Conservation (phyloP, 2,797 vertebrate species). For the Leuciscus waleckii region DNA sequence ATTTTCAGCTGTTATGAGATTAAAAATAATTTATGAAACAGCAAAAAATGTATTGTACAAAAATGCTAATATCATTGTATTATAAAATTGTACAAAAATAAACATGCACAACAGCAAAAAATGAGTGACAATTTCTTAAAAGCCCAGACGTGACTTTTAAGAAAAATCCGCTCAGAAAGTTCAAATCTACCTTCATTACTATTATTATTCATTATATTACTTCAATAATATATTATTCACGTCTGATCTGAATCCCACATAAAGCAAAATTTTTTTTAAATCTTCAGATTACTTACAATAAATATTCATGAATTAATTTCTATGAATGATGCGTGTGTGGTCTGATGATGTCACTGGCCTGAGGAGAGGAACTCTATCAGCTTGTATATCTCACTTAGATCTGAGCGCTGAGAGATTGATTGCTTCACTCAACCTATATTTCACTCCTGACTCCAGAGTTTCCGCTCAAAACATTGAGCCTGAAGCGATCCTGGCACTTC, state of each 20-base stretch:
- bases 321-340: not conserved
- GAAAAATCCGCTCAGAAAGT: not conserved
- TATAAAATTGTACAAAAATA: not conserved
- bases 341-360: not conserved
- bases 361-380: conserved; percentile 22
- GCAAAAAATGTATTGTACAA: not conserved
- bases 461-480: not conserved
- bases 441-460: conserved; percentile 2
- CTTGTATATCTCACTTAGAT: not conserved
- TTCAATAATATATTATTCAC: too few species aligned
- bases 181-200: not conserved
- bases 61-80: not conserved
- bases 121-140: not conserved
- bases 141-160: not conserved
- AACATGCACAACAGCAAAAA: not conserved
- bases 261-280: not conserved
- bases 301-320: too few species aligned
- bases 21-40: not conserved
- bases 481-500: not conserved
- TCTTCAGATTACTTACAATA: not conserved
- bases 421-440: conserved; percentile 7
- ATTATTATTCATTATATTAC: too few species aligned
- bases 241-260: not conserved
- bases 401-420: not conserved
- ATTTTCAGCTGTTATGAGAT: not conserved